Conservation (phyloP, 2,888 invertebrate species). For the Dryobotodes eremita region DNA sequence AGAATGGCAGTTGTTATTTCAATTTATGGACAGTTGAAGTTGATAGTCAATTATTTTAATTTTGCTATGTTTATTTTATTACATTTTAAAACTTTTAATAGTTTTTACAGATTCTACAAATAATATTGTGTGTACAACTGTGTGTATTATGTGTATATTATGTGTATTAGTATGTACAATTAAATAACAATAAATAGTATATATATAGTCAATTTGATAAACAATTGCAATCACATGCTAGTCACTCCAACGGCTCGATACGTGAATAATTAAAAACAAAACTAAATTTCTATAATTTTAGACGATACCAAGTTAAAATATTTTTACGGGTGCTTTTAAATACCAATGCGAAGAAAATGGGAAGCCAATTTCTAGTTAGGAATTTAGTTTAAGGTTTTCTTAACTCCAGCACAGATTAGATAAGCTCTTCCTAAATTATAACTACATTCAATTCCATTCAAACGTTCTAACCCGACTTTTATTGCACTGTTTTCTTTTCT, state of each 20-base stretch:
- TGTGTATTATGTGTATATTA: no score
- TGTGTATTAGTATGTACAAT: no score
- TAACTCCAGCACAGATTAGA: slow-evolving; percentile 19
- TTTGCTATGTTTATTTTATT: no score
- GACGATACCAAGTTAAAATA: neutral
- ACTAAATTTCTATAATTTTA: neutral
- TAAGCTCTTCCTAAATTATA: slow-evolving; percentile 38
- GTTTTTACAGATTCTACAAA: no score
- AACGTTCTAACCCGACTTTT: slow-evolving; percentile 32
- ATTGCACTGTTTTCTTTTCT: slow-evolving; percentile 49
- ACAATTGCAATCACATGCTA: no score
- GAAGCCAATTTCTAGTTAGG: neutral
- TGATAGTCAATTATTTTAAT: no score
- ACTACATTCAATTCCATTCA: slow-evolving; percentile 33
- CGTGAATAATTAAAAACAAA: neutral
- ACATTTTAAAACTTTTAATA: no score
- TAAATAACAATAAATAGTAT: no score
- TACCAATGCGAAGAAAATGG: neutral
- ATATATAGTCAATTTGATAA: no score
- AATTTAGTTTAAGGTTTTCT: neutral
- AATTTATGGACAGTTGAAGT: no score
- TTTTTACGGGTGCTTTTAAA: neutral
- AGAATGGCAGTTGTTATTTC: no score
- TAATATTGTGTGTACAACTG: no score
- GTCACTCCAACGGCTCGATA: neutral